These are phyloP conservation scores for Onthophagus sagittarius DNA, from an alignment of 2,888 invertebrate species.

Conservation along the genomic window DNA sequence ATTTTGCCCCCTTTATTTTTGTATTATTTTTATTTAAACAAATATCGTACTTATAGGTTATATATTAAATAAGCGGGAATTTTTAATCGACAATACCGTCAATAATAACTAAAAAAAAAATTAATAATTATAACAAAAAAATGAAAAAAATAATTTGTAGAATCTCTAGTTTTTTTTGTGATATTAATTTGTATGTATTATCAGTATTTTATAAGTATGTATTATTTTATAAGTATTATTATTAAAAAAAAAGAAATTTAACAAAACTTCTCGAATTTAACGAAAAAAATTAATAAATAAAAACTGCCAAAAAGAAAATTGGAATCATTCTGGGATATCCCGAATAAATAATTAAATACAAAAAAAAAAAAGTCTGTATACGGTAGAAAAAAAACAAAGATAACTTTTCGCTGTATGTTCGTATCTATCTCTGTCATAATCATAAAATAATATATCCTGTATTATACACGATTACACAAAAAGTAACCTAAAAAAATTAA, in stretches of 20 bases:
- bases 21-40: background rate
- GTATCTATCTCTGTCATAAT: background rate
- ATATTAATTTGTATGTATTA: slow-evolving; percentile 8
- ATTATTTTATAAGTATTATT: slow-evolving; percentile 5
- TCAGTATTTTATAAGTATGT: background rate
- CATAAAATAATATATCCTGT: background rate
- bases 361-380: slow-evolving; percentile 13
- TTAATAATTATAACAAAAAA: background rate
- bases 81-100: slow-evolving; percentile 11
- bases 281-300: background rate
- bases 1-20: slow-evolving; percentile 2
- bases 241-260: background rate
- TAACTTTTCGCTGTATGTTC: background rate
- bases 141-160: background rate
- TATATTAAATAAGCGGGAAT: background rate
- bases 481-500: slow-evolving; percentile 2
- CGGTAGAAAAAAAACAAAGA: slow-evolving; percentile 12
- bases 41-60: background rate
- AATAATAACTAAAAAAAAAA: no score
- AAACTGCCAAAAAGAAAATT: background rate
- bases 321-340: no score
- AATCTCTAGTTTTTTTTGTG: background rate
- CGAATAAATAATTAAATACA: slow-evolving; percentile 1
- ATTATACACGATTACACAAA: slow-evolving; percentile 13
- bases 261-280: slow-evolving; percentile 4